These are phyloP conservation scores for Dascillus cervinus DNA, from an alignment of 2,888 invertebrate species.

Conservation along the genomic window DNA sequence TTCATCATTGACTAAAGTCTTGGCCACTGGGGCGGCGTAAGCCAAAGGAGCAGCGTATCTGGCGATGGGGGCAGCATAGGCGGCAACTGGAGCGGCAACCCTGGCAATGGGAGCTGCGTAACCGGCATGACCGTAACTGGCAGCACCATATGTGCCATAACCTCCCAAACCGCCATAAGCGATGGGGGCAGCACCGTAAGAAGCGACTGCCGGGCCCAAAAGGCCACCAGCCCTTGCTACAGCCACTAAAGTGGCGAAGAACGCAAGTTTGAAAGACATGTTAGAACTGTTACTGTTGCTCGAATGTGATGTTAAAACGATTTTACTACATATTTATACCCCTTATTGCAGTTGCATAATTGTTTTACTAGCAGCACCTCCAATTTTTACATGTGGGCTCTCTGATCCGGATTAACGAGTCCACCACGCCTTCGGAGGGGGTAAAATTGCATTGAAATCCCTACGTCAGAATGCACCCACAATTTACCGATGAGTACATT, in stretches of 20 bases:
- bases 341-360: no score
- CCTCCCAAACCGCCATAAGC: neutral
- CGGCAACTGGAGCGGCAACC: constrained; percentile 13
- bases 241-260: constrained; percentile 19
- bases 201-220: constrained; percentile 36
- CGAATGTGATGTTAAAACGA: no score
- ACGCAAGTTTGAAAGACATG: constrained; percentile 2
- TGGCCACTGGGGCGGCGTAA: constrained; percentile 28
- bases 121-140: constrained; percentile 2
- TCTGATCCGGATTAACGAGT: neutral
- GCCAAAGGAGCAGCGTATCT: constrained; percentile 31
- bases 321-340: no score
- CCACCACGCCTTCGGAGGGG: neutral
- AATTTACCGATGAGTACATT: no score
- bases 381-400: neutral
- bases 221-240: constrained; percentile 19
- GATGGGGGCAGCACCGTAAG: constrained; percentile 40
- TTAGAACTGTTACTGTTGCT: no score
- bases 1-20: constrained; percentile 33
- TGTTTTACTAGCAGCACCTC: no score
- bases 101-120: constrained; percentile 13
- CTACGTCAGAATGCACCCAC: no score
- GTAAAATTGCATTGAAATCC: no score
- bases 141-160: neutral
- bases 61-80: constrained; percentile 36